Evolutionary conservation across 2,113 vertebrate genomes (phyloP).

Genomic region (Neomonachus schauinslandi): DNA sequence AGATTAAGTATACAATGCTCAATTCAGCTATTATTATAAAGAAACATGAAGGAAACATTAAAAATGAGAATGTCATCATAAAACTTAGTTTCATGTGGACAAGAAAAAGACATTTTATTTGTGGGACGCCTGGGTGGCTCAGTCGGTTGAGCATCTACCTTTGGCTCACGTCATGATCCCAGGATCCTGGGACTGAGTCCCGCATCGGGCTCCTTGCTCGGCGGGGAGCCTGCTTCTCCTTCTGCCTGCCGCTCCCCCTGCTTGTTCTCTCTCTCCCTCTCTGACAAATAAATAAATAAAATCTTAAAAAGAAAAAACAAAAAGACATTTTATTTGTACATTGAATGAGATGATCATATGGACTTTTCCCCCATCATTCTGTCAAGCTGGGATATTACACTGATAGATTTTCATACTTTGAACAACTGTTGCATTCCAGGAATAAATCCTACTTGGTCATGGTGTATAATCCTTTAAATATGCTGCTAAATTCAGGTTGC

Average conservation of each 20-base stretch:
- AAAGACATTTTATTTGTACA: not conserved
- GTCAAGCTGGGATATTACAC: not conserved
- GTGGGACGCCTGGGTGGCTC: not conserved
- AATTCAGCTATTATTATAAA: constrained; percentile 1
- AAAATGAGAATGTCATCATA: not conserved
- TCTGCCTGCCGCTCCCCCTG: too few relatives aligned
- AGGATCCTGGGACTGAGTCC: too few relatives aligned
- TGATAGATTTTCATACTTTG: not conserved
- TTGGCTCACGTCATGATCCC: too few relatives aligned
- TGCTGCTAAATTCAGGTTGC: not conserved
- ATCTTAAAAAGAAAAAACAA: not conserved
- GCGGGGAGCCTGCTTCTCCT: too few relatives aligned
- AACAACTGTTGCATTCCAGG: not conserved
- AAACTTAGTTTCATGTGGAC: not conserved
- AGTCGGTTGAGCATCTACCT: too few relatives aligned
- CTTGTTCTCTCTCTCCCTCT: too few relatives aligned
- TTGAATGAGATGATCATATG: not conserved
- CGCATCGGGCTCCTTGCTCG: too few relatives aligned
- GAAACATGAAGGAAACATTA: not conserved
- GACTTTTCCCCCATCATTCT: not conserved
- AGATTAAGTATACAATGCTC: not conserved
- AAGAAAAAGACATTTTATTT: not conserved
- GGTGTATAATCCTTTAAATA: not conserved
- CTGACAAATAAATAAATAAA: too few relatives aligned
- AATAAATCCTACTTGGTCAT: not conserved